Percentiles rank a stretch among this genome's conserved stretches.
Evolutionary conservation across 2,113 vertebrate genomes (phyloP).

Genomic region (Gymnarchus niloticus): DNA sequence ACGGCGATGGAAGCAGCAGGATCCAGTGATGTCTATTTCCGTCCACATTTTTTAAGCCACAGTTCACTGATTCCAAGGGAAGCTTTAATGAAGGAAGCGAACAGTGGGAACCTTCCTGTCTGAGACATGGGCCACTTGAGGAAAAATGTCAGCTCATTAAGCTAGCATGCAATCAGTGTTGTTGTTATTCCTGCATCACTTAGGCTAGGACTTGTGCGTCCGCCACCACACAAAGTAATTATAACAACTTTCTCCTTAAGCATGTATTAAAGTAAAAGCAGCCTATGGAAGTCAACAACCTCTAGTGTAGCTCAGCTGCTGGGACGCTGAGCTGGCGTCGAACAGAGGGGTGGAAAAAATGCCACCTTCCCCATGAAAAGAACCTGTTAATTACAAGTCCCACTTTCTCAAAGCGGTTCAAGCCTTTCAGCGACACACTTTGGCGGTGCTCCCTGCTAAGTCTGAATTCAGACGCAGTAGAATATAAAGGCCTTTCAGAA

Average conservation of each 20-base stretch:
- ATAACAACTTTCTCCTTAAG: background rate
- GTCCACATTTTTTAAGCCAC: background rate
- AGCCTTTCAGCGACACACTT: background rate
- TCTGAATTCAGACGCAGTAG: background rate
- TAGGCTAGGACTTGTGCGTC: background rate
- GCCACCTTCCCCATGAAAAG: background rate
- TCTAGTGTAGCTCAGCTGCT: background rate
- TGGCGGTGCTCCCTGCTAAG: background rate
- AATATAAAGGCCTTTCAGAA: background rate
- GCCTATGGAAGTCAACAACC: background rate
- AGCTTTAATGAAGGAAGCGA: background rate
- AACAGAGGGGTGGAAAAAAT: background rate
- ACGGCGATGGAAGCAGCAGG: background rate
- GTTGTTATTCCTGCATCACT: background rate
- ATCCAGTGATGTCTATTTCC: background rate
- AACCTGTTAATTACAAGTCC: background rate
- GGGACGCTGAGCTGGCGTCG: background rate
- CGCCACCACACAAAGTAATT: background rate
- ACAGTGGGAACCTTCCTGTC: background rate
- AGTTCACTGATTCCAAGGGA: background rate
- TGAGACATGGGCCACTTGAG: background rate
- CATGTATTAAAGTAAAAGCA: background rate
- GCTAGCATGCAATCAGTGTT: background rate
- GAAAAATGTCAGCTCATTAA: conserved; percentile 17
- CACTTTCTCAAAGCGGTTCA: background rate